A percentile compares a stretch with the other conserved stretches of the same genome.
Conservation (phyloP, 1,140 invertebrate genomes). For the Lepidurus couesii region DNA sequence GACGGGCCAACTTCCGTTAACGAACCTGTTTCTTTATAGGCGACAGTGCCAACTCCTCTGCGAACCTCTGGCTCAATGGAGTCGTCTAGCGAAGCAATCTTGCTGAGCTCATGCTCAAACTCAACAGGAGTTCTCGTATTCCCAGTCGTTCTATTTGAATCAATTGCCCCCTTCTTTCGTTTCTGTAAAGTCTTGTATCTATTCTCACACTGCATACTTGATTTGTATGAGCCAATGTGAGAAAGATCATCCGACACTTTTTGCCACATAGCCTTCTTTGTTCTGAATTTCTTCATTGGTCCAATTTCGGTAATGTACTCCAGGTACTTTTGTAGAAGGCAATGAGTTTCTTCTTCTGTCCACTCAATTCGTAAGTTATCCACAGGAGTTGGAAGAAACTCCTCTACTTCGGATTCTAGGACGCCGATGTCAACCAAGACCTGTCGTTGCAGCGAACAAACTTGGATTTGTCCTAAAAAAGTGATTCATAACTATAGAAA, state of each 20-base stretch:
- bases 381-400: not conserved
- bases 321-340: constrained; percentile 1
- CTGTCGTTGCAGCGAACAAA: not conserved
- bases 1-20: not conserved
- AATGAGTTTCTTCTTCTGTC: constrained; percentile 1
- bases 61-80: not conserved
- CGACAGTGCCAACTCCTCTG: not conserved
- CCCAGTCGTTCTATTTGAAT: constrained; percentile 1
- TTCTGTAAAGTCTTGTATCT: constrained; percentile 6
- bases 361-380: not conserved
- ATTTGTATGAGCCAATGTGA: not conserved
- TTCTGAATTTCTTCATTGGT: not conserved
- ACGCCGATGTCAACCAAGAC: not conserved
- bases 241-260: too few relatives aligned
- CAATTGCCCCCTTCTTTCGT: not conserved
- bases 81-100: constrained; percentile 4
- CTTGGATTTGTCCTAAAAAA: not conserved
- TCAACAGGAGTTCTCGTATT: not conserved
- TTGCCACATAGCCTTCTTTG: not conserved
- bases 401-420: not conserved
- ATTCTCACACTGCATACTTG: not conserved
- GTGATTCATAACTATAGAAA: not conserved
- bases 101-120: constrained; percentile 4
- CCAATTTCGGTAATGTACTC: not conserved
- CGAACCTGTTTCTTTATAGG: not conserved